Percentiles rank a stretch among this genome's conserved stretches.
Conservation (phyloP, 2,113 vertebrate genomes). For the Psephotus haematonotus region DNA sequence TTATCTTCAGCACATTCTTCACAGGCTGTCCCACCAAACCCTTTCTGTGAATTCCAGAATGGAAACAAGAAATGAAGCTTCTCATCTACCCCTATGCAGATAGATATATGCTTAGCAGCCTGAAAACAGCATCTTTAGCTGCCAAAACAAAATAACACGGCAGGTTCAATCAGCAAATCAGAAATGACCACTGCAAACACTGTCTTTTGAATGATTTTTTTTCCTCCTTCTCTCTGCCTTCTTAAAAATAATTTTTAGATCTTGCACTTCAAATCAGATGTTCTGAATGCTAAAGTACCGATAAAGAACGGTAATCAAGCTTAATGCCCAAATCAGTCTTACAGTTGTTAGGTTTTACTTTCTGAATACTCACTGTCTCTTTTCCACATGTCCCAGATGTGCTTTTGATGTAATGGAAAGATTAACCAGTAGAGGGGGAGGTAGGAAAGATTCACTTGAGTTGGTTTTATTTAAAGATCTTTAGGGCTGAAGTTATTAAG, state of each 20-base stretch:
- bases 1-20: conserved; percentile 82
- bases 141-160: background rate
- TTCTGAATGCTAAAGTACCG: background rate
- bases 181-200: background rate
- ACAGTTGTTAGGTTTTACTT: background rate
- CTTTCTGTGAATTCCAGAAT: conserved; percentile 71
- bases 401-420: background rate
- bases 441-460: background rate
- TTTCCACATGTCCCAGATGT: background rate
- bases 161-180: background rate
- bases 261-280: background rate
- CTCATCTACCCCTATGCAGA: background rate
- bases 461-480: background rate
- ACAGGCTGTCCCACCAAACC: conserved; percentile 88
- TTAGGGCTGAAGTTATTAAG: background rate
- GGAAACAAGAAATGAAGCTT: background rate
- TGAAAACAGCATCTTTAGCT: background rate
- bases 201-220: background rate
- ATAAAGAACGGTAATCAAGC: background rate
- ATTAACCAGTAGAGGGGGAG: background rate
- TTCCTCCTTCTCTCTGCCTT: rapidly evolving
- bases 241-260: background rate
- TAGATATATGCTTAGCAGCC: background rate
- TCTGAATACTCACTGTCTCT: background rate
- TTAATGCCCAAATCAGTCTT: background rate